A percentile compares a stretch with the other conserved stretches of the same genome.
Conservation (phyloP, 2,888 invertebrate genomes). For the Eueremaeus valkanovi region DNA sequence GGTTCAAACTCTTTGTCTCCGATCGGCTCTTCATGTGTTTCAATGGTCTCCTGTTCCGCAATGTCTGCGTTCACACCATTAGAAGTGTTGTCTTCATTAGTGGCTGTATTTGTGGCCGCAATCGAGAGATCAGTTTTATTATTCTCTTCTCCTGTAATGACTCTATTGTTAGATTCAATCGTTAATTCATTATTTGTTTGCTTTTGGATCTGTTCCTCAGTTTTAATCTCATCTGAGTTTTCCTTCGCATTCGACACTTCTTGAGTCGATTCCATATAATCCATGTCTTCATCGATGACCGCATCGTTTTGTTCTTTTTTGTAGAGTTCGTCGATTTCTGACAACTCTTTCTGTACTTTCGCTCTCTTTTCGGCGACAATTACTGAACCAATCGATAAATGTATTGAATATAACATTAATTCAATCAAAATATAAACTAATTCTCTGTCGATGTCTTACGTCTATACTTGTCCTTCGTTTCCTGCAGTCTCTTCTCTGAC, state of each 20-base stretch:
- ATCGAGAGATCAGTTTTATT: background rate
- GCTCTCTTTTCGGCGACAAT: slow-evolving; percentile 43
- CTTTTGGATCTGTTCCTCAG: no score
- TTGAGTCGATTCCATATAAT: background rate
- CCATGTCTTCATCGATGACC: background rate
- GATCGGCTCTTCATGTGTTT: slow-evolving; percentile 31
- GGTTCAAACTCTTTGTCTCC: slow-evolving; percentile 48
- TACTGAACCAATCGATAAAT: slow-evolving; percentile 35
- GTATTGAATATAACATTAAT: background rate
- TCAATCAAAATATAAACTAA: background rate
- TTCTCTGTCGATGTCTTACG: slow-evolving; percentile 60
- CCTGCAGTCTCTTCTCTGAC: slow-evolving; percentile 63
- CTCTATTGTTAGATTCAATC: slow-evolving; percentile 9
- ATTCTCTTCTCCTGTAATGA: slow-evolving; percentile 14
- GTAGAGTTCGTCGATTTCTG: slow-evolving; percentile 46
- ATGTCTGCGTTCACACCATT: slow-evolving; percentile 8
- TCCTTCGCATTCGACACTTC: background rate
- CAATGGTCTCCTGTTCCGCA: slow-evolving; percentile 19
- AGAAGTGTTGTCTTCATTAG: background rate
- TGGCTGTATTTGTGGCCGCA: background rate
- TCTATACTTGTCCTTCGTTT: slow-evolving; percentile 59
- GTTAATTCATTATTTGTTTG: background rate
- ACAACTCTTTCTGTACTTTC: slow-evolving; percentile 45
- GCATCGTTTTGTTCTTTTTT: slow-evolving; percentile 35
- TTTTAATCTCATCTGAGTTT: slow-evolving; percentile 30